These are phyloP conservation scores for Hyposoter dolosus DNA, from an alignment of 2,888 invertebrate genomes.

Conservation along the genomic window DNA sequence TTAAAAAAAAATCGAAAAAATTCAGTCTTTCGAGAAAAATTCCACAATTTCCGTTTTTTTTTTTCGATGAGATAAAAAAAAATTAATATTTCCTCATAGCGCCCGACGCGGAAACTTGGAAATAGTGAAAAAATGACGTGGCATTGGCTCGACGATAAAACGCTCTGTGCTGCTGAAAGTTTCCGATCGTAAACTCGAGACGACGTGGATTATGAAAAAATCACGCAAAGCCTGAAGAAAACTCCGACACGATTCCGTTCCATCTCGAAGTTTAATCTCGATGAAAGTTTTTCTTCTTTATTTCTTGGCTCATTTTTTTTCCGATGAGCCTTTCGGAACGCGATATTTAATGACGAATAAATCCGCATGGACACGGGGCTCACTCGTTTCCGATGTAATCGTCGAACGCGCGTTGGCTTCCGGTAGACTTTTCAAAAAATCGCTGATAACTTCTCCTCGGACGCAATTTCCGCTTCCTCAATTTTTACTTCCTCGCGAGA, in stretches of 20 bases:
- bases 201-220: not conserved
- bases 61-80: not conserved
- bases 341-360: not conserved
- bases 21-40: not conserved
- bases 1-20: too few species aligned
- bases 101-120: not conserved
- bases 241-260: conserved; percentile 23
- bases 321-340: not conserved
- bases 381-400: not conserved
- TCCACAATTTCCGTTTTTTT: not conserved
- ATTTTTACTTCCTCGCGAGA: not conserved
- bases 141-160: not conserved
- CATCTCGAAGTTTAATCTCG: conserved; percentile 30
- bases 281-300: conserved; percentile 43
- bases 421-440: not conserved
- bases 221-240: not conserved
- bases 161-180: not conserved
- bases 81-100: not conserved
- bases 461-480: not conserved
- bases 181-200: conserved; percentile 9
- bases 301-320: conserved; percentile 4
- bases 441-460: not conserved
- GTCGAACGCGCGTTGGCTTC: not conserved
- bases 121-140: not conserved
- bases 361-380: not conserved